Evolutionary conservation across 2,888 invertebrate genomes (phyloP), one percentile per base, ranked within the genome.

Genomic region (Perdita meconis): DNA sequence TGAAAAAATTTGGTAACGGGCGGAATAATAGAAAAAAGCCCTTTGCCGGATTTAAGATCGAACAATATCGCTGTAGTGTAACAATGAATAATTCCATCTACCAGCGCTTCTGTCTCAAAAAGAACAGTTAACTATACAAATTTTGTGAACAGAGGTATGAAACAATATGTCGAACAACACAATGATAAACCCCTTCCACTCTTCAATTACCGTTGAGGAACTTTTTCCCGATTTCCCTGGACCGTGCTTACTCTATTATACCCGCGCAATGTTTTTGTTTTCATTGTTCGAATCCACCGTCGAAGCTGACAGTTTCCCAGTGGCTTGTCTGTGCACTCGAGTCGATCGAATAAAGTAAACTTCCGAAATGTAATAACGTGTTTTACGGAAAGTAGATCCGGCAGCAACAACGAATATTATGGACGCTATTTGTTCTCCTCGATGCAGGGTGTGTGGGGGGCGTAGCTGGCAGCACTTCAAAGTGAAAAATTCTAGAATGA

Each of bases 261-360:
- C 10, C 0, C n/a, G 34, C 13, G 30, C 13, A 1, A 12, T 38
- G 51, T 44, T 36, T 67, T 60, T 44, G 44, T 40, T 24, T 22
- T 16, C 34, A 47, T 67, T 57, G 57, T 57, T 53, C 60, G 44
- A 12, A 16, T 19, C 36, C 22, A 22, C 47, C 22, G 30, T 40
- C 61, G 38, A 61, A 61, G 6, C 50, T 34, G 19, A 53, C 72
- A 53, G 36, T 64, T 56, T 34, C 13, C 56, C 24, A 19, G 16
- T 22, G 34, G 47, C 24, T 40, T 16, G 6, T 26, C n/a, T 61
- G 10, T 30, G 63, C 53, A 44, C 12, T 24, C 30, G 53, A 16
- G 38, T 13, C 50, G 42, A 73, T 44, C 63, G 61, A 42, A 30
- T 50, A 59, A 42, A 50, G 61, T 57, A 65, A 78, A 77, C 64